These are phyloP conservation scores for Syrrhaptes paradoxus DNA, from an alignment of 2,113 vertebrate species.

Conservation along the genomic window DNA sequence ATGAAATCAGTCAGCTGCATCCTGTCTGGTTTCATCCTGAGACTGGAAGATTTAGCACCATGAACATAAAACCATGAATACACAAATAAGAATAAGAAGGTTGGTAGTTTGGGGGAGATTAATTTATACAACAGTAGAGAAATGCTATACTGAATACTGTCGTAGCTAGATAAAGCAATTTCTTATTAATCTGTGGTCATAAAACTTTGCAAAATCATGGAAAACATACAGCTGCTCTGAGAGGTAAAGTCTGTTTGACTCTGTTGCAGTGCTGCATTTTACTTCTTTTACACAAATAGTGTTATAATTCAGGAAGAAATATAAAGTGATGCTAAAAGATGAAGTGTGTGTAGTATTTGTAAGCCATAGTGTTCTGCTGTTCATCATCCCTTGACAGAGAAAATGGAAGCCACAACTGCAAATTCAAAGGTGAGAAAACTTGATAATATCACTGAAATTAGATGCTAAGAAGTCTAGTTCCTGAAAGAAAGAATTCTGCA, in stretches of 20 bases:
- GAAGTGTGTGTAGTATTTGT: background rate
- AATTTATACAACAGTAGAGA: background rate
- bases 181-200: background rate
- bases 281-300: background rate
- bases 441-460: background rate
- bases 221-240: background rate
- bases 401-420: background rate
- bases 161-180: background rate
- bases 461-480: background rate
- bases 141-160: background rate
- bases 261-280: background rate
- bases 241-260: background rate
- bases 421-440: background rate
- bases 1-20: background rate
- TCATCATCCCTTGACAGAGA: background rate
- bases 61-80: background rate
- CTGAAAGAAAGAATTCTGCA: background rate
- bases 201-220: background rate
- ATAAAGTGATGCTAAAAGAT: background rate
- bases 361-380: background rate
- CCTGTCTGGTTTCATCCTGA: background rate
- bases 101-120: background rate
- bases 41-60: background rate
- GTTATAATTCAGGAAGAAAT: background rate
- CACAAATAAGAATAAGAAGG: background rate